These are phyloP conservation scores for Leptinotarsa rubiginosa DNA, from an alignment of 2,888 invertebrate genomes.

Conservation along the genomic window DNA sequence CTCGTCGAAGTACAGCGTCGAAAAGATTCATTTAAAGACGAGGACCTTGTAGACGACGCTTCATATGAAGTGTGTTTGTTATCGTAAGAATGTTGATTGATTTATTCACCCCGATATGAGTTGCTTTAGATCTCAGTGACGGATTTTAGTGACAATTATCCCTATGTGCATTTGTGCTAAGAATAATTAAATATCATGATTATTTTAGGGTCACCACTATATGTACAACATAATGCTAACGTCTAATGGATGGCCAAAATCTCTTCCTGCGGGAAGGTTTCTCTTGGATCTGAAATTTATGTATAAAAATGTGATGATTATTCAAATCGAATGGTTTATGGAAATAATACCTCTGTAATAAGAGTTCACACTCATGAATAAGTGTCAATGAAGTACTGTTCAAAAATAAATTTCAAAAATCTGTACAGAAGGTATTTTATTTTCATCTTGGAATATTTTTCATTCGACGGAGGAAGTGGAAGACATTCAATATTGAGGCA, in stretches of 20 bases:
- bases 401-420: neutral
- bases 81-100: too few species aligned
- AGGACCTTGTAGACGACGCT: too few species aligned
- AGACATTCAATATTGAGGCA: too few species aligned
- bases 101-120: too few species aligned
- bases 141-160: too few species aligned
- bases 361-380: neutral
- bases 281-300: slow-evolving; percentile 14
- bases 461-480: too few species aligned
- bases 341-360: slow-evolving; percentile 25
- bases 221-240: slow-evolving; percentile 26
- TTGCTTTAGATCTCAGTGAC: too few species aligned
- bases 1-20: too few species aligned
- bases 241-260: slow-evolving; percentile 29
- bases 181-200: neutral
- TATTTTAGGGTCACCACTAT: slow-evolving; percentile 24
- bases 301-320: slow-evolving; percentile 2
- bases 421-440: neutral
- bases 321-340: slow-evolving; percentile 21
- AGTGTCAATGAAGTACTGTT: neutral
- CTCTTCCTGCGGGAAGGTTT: slow-evolving; percentile 24
- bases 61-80: too few species aligned
- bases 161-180: too few species aligned
- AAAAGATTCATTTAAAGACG: too few species aligned
- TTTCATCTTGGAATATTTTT: too few species aligned